These are phyloP conservation scores for Lysandra coridon DNA, from an alignment of 2,888 invertebrate genomes.

Conservation along the genomic window DNA sequence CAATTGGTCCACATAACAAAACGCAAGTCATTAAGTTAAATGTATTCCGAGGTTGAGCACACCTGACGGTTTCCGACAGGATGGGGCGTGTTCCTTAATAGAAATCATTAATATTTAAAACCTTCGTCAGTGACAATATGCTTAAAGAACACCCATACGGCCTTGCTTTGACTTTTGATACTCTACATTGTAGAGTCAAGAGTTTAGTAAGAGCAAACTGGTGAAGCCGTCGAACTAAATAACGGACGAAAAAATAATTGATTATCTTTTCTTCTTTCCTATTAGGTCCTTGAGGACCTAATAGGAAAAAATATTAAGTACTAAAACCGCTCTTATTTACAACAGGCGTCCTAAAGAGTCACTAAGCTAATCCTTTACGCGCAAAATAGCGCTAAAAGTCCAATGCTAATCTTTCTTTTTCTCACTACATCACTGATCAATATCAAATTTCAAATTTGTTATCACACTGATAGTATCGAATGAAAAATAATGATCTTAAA, in stretches of 20 bases:
- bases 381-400: not conserved
- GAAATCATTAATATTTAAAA: slow-evolving; percentile 70
- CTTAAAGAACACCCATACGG: slow-evolving; percentile 62
- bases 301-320: too few species aligned
- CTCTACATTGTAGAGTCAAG: not conserved
- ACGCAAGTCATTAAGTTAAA: slow-evolving; percentile 42
- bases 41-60: slow-evolving; percentile 41
- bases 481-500: not conserved
- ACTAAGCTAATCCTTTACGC: too few species aligned
- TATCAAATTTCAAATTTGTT: not conserved
- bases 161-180: not conserved
- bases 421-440: not conserved
- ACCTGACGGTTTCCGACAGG: slow-evolving; percentile 44
- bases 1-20: slow-evolving; percentile 34
- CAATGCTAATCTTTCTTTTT: not conserved
- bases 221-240: too few species aligned
- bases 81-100: slow-evolving; percentile 54
- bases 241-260: too few species aligned
- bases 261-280: too few species aligned
- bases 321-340: too few species aligned
- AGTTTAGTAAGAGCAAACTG: not conserved
- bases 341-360: too few species aligned
- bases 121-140: slow-evolving; percentile 63
- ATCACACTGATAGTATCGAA: not conserved
- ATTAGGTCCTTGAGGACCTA: too few species aligned